A percentile compares a stretch with the other conserved stretches of the same genome.
Evolutionary conservation across 2,113 vertebrate genomes (phyloP).

Genomic region (Bambusicola thoracicus): DNA sequence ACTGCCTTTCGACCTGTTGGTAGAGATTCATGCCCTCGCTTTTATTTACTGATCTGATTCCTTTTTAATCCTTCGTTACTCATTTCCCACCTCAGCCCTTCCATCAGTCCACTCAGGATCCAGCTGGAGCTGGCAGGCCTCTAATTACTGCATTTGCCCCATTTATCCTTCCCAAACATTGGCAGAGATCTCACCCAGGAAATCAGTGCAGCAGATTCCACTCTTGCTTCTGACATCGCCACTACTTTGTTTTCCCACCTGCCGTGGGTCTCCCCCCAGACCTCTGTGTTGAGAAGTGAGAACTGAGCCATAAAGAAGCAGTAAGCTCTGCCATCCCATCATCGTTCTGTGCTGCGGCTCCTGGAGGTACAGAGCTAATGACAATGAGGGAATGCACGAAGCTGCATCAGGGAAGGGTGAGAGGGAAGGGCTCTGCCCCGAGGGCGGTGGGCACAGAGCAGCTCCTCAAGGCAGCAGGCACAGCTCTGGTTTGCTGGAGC

Average conservation of each 20-base stretch:
- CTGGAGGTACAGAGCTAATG: not conserved
- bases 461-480: no score
- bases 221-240: not conserved
- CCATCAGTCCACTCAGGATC: not conserved
- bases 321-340: not conserved
- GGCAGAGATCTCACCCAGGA: constrained; percentile 43
- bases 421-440: no score
- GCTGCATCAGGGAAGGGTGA: no score
- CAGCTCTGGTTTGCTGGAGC: no score
- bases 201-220: not conserved
- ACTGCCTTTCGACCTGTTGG: not conserved
- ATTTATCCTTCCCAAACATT: constrained; percentile 30
- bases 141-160: constrained; percentile 58
- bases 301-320: not conserved
- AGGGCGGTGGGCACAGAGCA: no score
- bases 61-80: constrained; percentile 53
- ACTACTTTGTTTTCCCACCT: not conserved
- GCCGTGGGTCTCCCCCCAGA: not conserved
- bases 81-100: constrained; percentile 36
- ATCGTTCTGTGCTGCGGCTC: not conserved
- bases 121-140: constrained; percentile 41
- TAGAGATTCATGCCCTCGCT: not conserved
- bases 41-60: constrained; percentile 30
- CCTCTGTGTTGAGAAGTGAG: not conserved
- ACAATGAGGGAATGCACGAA: no score